Evolutionary conservation across 2,113 vertebrate species (phyloP), one percentile per base, ranked within the genome.

Genomic region (Willisornis vidua): DNA sequence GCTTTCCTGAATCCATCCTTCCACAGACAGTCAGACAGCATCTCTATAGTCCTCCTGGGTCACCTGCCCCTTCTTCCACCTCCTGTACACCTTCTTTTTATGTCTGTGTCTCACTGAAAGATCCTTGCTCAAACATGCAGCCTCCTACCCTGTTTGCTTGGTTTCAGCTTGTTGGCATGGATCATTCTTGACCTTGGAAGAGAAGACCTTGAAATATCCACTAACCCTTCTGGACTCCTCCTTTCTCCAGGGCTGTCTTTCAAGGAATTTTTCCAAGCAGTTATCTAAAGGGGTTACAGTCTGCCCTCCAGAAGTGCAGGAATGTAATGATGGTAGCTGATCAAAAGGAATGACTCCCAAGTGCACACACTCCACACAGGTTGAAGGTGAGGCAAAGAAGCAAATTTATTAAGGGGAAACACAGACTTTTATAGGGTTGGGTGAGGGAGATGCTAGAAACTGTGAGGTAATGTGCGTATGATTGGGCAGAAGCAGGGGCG

Each of bases 81-180:
- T 52, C 20, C 11, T 58, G 29, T 70, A 29, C 13, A 52, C 18
- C 29, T 63, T 7, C 18, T 31, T 68, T 63, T 39, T 24, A 49
- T 39, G 41, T 22, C 12, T 45, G 14, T 52, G 19, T 45, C 28
- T 61, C 22, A 7, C 17, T 0, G 0, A 26, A 16, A 55, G 3
- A 31, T 61, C 39, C 37, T 43, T 79, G n/a, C 20, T 70, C 18
- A 35, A 28, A 25, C 37, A 23, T 3, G 0, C 5, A 7, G 41
- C 15, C 19, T 63, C 29, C 33, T 33, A 23, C 25, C 20, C 16
- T 2, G 16, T 78, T 71, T 78, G 9, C 19, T 78, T 71, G 5
- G 9, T 31, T 85, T 57, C 59, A 54, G 24, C n/a, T 31, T 59
- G 24, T 35, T 29, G 18, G 28, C 24, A 29, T 13, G 17, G 12